Conservation (phyloP, 2,888 invertebrate genomes). For the Heliconius sara region DNA sequence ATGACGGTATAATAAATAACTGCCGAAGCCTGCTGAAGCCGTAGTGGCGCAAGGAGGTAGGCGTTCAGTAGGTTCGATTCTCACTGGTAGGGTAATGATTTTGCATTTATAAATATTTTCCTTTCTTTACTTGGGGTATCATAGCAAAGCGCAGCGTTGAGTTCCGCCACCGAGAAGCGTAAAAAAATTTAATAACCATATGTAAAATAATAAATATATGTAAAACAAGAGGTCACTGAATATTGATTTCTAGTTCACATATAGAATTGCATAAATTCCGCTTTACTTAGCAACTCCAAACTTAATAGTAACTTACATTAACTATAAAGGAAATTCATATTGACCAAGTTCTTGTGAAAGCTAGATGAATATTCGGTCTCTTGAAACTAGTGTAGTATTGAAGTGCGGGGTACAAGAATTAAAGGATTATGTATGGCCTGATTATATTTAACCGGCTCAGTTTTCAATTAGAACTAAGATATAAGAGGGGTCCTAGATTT, state of each 20-base stretch:
- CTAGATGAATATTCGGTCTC: slow-evolving; percentile 21
- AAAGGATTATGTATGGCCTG: not conserved
- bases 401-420: not conserved
- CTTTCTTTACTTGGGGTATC: not conserved
- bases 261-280: slow-evolving; percentile 7
- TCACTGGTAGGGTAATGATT: no score
- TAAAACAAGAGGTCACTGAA: not conserved
- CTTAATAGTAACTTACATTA: slow-evolving; percentile 29
- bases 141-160: not conserved
- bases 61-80: no score
- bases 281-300: slow-evolving; percentile 27
- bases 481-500: not conserved
- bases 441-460: not conserved
- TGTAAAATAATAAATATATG: not conserved
- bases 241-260: not conserved
- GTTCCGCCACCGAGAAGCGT: not conserved
- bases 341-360: slow-evolving; percentile 35
- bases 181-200: not conserved
- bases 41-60: no score
- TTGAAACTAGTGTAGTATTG: slow-evolving; percentile 19
- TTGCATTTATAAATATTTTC: not conserved
- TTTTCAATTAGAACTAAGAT: not conserved
- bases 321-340: slow-evolving; percentile 36
- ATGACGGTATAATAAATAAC: no score
- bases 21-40: no score